Evolutionary conservation across 2,888 invertebrate species (phyloP).

Genomic region (Octodonta nipae): DNA sequence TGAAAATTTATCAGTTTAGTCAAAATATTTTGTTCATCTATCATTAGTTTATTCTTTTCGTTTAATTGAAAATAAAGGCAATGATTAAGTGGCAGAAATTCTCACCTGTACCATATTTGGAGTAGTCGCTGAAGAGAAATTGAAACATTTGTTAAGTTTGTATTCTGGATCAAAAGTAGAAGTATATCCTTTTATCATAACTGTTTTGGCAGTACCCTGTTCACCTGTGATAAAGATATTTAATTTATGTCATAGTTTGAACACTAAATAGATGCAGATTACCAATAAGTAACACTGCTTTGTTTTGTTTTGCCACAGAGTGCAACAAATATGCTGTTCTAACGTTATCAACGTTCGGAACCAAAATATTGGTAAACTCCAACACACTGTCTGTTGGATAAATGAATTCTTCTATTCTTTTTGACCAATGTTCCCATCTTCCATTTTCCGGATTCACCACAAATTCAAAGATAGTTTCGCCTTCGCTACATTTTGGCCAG

Average conservation of each 20-base stretch:
- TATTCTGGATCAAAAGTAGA: slow-evolving; percentile 60
- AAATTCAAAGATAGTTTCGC: slow-evolving; percentile 71
- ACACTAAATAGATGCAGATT: slow-evolving; percentile 6
- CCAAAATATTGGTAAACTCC: slow-evolving; percentile 68
- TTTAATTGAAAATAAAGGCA: no score
- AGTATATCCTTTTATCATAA: slow-evolving; percentile 78
- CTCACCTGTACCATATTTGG: slow-evolving; percentile 77
- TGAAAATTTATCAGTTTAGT: no score
- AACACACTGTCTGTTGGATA: slow-evolving; percentile 60
- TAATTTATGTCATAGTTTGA: not conserved
- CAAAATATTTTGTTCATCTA: no score
- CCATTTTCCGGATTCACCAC: slow-evolving; percentile 55
- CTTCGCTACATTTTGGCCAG: slow-evolving; percentile 58
- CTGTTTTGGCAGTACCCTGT: slow-evolving; percentile 84
- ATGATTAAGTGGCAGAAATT: no score
- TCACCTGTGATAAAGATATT: slow-evolving; percentile 63
- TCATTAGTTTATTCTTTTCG: no score
- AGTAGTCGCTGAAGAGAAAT: slow-evolving; percentile 82
- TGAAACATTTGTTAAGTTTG: slow-evolving; percentile 68
- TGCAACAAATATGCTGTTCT: slow-evolving; percentile 72
- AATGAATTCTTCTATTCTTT: slow-evolving; percentile 56
- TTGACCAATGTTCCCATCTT: slow-evolving; percentile 71
- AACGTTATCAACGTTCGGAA: slow-evolving; percentile 82
- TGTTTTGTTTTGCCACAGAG: slow-evolving; percentile 64
- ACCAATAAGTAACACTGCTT: slow-evolving; percentile 68